These are phyloP conservation scores for Dendrophyllia cribrosa DNA, from an alignment of 64 coral and sea anemone species.

Conservation along the genomic window DNA sequence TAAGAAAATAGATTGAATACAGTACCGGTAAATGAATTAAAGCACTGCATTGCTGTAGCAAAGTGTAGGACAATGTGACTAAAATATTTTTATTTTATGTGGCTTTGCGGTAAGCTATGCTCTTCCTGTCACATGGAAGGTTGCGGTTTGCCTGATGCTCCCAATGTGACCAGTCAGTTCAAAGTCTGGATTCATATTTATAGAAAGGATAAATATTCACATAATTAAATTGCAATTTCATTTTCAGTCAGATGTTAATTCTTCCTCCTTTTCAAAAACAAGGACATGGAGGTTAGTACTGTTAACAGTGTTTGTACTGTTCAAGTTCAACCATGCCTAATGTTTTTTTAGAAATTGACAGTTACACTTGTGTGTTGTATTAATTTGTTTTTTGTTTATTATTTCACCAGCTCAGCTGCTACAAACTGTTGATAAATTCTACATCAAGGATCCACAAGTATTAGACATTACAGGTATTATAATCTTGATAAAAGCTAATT, in stretches of 20 bases:
- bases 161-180: too few relatives aligned
- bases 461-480: constrained; percentile 93
- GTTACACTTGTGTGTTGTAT: background rate
- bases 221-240: background rate
- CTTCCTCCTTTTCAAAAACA: constrained; percentile 95
- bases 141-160: too few relatives aligned
- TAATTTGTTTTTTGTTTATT: background rate
- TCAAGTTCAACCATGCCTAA: too few relatives aligned
- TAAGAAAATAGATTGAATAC: too few relatives aligned
- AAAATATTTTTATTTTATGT: too few relatives aligned
- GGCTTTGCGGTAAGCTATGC: too few relatives aligned
- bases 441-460: constrained; percentile 81
- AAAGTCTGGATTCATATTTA: too few relatives aligned
- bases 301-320: background rate
- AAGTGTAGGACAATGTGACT: too few relatives aligned
- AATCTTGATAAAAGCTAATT: background rate
- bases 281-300: constrained; percentile 93
- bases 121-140: too few relatives aligned
- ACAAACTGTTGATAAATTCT: constrained; percentile 80
- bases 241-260: constrained; percentile 95
- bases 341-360: background rate
- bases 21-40: too few relatives aligned
- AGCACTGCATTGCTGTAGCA: too few relatives aligned
- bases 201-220: too few relatives aligned
- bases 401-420: constrained; percentile 71